Conservation (phyloP, 2,888 invertebrate species). For the Drosophila neotestacea region DNA sequence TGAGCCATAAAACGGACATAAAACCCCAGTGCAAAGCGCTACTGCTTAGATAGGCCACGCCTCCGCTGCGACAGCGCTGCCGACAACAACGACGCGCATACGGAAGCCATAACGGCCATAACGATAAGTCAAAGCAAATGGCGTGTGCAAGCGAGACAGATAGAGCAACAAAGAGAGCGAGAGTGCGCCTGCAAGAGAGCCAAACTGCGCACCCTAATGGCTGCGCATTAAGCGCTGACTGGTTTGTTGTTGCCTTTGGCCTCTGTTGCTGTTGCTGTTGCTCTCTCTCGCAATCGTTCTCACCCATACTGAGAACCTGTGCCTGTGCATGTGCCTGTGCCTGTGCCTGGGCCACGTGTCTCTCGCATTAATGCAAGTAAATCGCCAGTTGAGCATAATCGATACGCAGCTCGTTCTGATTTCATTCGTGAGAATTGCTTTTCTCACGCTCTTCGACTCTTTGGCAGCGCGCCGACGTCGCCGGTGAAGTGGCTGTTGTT, state of each 20-base stretch:
- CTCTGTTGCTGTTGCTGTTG: constrained; percentile 16
- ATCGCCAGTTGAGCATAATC: constrained; percentile 81
- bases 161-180: constrained; percentile 43
- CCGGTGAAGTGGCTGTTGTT: constrained; percentile 49
- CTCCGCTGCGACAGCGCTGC: constrained; percentile 60
- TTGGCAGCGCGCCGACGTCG: constrained; percentile 58
- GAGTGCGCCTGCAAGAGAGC: constrained; percentile 40
- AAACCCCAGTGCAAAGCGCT: constrained; percentile 73
- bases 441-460: constrained; percentile 79
- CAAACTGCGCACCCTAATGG: constrained; percentile 70
- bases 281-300: constrained; percentile 26
- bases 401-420: constrained; percentile 76
- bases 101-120: constrained; percentile 85
- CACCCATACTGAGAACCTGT: constrained; percentile 46
- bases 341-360: constrained; percentile 77
- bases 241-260: constrained; percentile 33
- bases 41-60: constrained; percentile 79
- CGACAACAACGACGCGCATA: constrained; percentile 65
- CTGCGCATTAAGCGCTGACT: constrained; percentile 57
- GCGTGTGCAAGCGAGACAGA: constrained; percentile 66
- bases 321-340: constrained; percentile 55
- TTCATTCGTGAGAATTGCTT: constrained; percentile 79
- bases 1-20: constrained; percentile 77
- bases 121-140: constrained; percentile 83
- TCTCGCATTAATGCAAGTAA: constrained; percentile 77